phyloP scores from a whole-genome alignment of 92 coral and sea anemone genomes.

The Blastomussa wellsi region DNA sequence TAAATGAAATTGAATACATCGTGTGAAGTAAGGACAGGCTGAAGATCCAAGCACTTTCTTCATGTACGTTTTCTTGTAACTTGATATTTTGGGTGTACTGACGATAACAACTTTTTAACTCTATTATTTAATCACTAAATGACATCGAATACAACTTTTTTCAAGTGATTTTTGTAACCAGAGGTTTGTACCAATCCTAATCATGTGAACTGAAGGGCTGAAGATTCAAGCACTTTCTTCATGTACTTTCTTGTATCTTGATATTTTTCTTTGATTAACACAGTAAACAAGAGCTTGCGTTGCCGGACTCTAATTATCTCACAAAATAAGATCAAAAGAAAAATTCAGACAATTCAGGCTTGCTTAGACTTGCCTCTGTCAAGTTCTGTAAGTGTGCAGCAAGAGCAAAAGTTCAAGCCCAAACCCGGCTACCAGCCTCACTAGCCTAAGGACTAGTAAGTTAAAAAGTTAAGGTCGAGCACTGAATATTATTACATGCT shows the following conservation, averaged over 20 bases:
- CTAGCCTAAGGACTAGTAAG: slow-evolving; percentile 1
- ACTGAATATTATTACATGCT: no score
- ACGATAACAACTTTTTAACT: no score
- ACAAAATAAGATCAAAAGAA: neutral
- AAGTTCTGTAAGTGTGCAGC: neutral
- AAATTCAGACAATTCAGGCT: neutral
- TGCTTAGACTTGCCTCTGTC: neutral
- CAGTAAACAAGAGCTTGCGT: neutral
- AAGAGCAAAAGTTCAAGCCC: slow-evolving; percentile 5
- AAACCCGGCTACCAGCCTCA: slow-evolving; percentile 17
- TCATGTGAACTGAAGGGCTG: slow-evolving; percentile 12
- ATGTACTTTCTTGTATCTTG: neutral
- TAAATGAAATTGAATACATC: no score
- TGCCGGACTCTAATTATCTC: neutral
- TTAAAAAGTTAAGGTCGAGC: neutral
- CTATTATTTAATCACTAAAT: no score
- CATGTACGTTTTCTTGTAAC: neutral
- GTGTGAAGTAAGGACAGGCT: neutral
- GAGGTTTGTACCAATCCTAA: slow-evolving; percentile 17
- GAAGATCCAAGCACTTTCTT: neutral
- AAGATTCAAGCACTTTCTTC: neutral
- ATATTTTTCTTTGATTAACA: slow-evolving; percentile 9
- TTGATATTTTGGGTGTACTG: neutral
- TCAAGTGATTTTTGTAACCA: neutral
- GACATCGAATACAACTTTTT: no score